Conservation (phyloP, 2,113 vertebrate species). For the Alligator mississippiensis region DNA sequence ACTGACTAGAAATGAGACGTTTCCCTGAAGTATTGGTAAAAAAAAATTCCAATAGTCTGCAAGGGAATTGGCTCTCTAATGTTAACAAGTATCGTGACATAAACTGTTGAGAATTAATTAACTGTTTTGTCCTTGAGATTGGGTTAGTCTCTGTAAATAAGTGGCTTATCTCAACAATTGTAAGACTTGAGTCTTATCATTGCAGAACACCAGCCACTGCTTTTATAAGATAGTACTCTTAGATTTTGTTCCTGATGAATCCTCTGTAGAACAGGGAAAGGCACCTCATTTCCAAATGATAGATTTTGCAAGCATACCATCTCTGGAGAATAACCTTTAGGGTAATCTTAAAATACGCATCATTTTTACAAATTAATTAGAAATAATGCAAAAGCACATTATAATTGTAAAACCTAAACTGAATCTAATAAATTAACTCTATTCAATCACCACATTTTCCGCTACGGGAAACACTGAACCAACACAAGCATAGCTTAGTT, state of each 20-base stretch:
- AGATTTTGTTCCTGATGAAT: neutral
- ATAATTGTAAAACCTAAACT: neutral
- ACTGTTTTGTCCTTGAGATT: constrained; percentile 15
- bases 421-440: neutral
- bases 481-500: neutral
- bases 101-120: constrained; percentile 32
- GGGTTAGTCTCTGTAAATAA: constrained; percentile 27
- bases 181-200: constrained; percentile 21
- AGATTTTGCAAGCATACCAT: neutral
- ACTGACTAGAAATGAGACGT: neutral
- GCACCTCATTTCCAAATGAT: neutral
- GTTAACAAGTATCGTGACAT: neutral
- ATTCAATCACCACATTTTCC: neutral
- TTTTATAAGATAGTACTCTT: neutral
- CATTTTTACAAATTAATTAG: accelerated
- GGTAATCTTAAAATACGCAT: neutral
- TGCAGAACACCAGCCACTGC: neutral
- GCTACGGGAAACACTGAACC: neutral
- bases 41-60: constrained; percentile 18
- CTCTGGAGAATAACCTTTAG: neutral
- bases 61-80: neutral
- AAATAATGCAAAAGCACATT: neutral
- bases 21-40: neutral
- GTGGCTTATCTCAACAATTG: constrained; percentile 30
- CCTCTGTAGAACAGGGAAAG: accelerated